Base-by-base conservation (phyloP, 2,888 invertebrate species). In the Plebejus melissa region DNA sequence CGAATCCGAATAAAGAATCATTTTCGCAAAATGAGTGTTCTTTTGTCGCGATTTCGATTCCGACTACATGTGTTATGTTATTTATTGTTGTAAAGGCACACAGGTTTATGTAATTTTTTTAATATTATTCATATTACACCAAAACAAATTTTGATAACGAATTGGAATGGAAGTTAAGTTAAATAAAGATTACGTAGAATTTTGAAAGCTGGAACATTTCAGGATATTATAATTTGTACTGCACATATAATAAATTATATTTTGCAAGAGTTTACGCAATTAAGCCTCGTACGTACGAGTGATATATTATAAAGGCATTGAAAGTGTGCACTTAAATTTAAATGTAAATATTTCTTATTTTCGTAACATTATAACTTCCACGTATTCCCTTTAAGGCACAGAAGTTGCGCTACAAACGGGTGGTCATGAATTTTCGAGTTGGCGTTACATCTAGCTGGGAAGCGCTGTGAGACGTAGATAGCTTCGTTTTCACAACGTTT, bases 351-450 rank as follows among this genome's bases (percentile, higher is more conserved):
- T 81, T 78, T 79, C 76, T 50, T 65, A 80, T 82, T 79, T 78
- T 78, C 77, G 77, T 32, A 82, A 80, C 80, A 82, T 83, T 84
- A 81, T 79, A 84, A 83, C 77, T 79, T 79, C 75, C 76, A 77
- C 80, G 84, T 85, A 84, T 86, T 88, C 85, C 82, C 83, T 85
- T 85, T 83, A 84, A 84, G 80, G 79, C 80, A 80, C 79, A 74
- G 75, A 80, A 83, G 82, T 84, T 85, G 86, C 87, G 86, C 86
- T 86, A 88, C 87, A 88, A 88, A 87, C 84, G 86, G 80, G 80
- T 82, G 81, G 81, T 87, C 87, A 87, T 89, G 88, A 89, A 90
- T 88, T 90, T 89, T 87, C 85, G 80, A 88, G 82, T 82, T 80
- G 80, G 80, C 41, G 70, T 79, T 77, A 77, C 80, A 71, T 75